Evolutionary conservation across 2,888 invertebrate species (phyloP), one percentile per base, ranked within the genome.

Genomic region (Antheraea assamensis): DNA sequence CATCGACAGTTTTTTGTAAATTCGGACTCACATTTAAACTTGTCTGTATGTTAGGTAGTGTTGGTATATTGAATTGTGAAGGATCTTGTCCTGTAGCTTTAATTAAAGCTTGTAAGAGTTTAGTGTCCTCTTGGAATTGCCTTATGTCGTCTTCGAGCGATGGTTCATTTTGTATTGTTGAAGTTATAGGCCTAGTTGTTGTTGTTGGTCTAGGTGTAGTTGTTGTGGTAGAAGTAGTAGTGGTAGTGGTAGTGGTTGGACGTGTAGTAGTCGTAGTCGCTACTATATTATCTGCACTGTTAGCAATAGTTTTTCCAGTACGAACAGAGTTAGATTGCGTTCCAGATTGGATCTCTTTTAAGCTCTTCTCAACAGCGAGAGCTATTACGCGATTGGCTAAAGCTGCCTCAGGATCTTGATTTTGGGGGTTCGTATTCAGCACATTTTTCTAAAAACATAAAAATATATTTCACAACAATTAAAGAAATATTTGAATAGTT

Each of bases 341-440:
- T 70, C 88, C 90, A 24, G 88, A 84, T 79, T 93, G 89, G 79
- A 94, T 92, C 81, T 92, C 94, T 80, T 87, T 93, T 71, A 95
- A 87, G 79, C 95, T 95, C 81, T 84, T 92, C 82, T 95, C 95
- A 27, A 95, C 93, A 61, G 95, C 95, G 35, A 95, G 85, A 71
- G 95, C 95, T 78, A 95, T 95, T 66, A 95, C 95, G 73, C 95
- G 89, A 78, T 95, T 95, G 35, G 95, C 95, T 75, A 95, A 88
- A 27, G 92, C 88, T 72, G 90, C 88, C 82, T 95, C 95, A 27
- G 94, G 91, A 74, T 94, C 94, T 75, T 90, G 89, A n/a, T 82
- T 85, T 72, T 86, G 85, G 31, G 87, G 83, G 76, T 92, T 90
- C 64, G 92, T 90, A 75, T 90, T 91, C 68, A 95, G 82, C 17